Conservation (phyloP, 2,113 vertebrate genomes). For the Apteryx mantelli region DNA sequence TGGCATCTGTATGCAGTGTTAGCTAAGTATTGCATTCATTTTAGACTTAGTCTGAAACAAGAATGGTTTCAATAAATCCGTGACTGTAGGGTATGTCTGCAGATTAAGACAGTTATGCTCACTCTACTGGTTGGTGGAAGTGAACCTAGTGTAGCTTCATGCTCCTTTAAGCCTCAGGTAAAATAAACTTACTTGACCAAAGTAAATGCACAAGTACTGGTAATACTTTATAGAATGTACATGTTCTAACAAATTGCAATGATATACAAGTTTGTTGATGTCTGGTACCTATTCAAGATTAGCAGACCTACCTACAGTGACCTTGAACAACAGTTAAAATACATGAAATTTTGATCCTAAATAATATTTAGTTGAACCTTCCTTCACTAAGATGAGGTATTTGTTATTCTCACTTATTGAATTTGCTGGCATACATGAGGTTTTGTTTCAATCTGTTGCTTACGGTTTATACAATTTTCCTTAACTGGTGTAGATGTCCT, state of each 20-base stretch:
- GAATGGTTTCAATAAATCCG: not conserved
- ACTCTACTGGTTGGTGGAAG: not conserved
- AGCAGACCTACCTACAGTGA: not conserved
- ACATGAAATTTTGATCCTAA: not conserved
- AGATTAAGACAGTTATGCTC: not conserved
- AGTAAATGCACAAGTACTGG: too few relatives aligned
- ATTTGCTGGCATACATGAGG: not conserved
- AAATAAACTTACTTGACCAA: not conserved
- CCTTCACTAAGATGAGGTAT: not conserved
- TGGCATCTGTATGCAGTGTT: not conserved
- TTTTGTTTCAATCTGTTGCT: not conserved
- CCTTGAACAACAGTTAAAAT: not conserved
- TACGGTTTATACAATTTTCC: not conserved
- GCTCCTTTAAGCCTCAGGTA: not conserved
- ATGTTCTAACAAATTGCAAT: not conserved
- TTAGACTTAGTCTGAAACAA: not conserved
- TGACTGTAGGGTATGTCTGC: fast-evolving
- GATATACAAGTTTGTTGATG: not conserved
- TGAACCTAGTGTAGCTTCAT: not conserved
- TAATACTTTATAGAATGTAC: not conserved
- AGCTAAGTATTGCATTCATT: not conserved
- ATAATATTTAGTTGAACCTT: not conserved
- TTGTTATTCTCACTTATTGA: not conserved
- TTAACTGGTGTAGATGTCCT: not conserved
- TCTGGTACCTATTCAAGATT: not conserved